Conservation (phyloP, 2,797 vertebrate species). For the Tragelaphus oryx region DNA sequence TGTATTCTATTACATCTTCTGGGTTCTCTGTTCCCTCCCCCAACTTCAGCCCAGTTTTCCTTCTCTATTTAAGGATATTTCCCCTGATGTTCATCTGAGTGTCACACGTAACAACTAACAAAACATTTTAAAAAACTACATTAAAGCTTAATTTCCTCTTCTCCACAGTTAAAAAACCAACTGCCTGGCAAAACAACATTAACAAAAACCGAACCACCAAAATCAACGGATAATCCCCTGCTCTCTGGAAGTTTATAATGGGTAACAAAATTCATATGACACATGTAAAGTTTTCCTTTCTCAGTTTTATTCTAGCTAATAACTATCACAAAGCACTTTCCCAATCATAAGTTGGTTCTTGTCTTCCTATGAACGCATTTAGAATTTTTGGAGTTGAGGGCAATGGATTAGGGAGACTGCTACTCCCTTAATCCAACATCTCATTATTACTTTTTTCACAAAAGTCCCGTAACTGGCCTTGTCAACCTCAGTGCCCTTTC, state of each 20-base stretch:
- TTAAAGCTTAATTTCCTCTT: slow-evolving; percentile 41
- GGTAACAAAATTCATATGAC: background rate
- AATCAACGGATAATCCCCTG: background rate
- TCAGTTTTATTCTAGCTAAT: background rate
- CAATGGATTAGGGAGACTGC: background rate
- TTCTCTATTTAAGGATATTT: slow-evolving; percentile 16
- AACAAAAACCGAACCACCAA: background rate
- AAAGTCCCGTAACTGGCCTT: background rate
- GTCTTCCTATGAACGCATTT: slow-evolving; percentile 1
- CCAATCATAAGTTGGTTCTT: background rate
- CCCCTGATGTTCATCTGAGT: background rate
- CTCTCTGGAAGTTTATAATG: background rate
- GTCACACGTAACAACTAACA: background rate
- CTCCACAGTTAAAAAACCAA: background rate
- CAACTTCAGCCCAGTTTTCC: background rate
- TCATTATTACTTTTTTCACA: background rate
- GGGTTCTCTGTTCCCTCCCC: background rate
- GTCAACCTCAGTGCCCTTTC: background rate
- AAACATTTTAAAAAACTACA: slow-evolving; percentile 27
- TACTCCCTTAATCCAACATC: background rate
- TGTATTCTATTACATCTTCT: slow-evolving; percentile 16
- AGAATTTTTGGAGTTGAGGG: background rate
- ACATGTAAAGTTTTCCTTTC: background rate
- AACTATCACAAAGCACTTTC: slow-evolving; percentile 8
- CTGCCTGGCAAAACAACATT: background rate